These are phyloP conservation scores for Zaprionus vittiger DNA, from an alignment of 1,140 invertebrate species.

Conservation along the genomic window DNA sequence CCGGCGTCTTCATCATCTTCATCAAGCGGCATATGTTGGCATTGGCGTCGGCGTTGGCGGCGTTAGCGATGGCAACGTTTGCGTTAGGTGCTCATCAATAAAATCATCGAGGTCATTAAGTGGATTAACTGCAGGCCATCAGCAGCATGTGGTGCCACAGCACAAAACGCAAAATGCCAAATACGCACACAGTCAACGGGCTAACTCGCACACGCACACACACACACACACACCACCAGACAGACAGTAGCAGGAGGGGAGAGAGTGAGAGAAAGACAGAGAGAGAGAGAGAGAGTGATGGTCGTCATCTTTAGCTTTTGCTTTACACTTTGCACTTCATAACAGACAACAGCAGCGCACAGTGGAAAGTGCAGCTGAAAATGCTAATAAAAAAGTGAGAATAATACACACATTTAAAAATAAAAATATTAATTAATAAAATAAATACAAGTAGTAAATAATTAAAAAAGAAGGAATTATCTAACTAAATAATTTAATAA, in stretches of 20 bases:
- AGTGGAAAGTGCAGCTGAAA: constrained; percentile 21
- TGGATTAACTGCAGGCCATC: constrained; percentile 84
- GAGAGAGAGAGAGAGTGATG: constrained; percentile 37
- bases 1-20: constrained; percentile 79
- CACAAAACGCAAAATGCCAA: constrained; percentile 72
- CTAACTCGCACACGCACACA: constrained; percentile 16
- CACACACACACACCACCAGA: constrained; percentile 4
- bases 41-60: constrained; percentile 13
- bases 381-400: not conserved
- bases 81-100: constrained; percentile 82
- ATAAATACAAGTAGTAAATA: not conserved
- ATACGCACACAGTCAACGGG: constrained; percentile 55
- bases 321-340: constrained; percentile 75
- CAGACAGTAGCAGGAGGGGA: not conserved
- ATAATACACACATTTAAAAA: not conserved
- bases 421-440: not conserved
- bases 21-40: constrained; percentile 61
- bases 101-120: constrained; percentile 84
- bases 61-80: constrained; percentile 40
- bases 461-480: not conserved
- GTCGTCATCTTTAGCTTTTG: constrained; percentile 66
- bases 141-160: constrained; percentile 78
- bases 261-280: not conserved
- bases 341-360: constrained; percentile 54
- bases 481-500: not conserved